Base-by-base conservation (phyloP, 2,797 vertebrate genomes). In the Peromyscus eremicus region DNA sequence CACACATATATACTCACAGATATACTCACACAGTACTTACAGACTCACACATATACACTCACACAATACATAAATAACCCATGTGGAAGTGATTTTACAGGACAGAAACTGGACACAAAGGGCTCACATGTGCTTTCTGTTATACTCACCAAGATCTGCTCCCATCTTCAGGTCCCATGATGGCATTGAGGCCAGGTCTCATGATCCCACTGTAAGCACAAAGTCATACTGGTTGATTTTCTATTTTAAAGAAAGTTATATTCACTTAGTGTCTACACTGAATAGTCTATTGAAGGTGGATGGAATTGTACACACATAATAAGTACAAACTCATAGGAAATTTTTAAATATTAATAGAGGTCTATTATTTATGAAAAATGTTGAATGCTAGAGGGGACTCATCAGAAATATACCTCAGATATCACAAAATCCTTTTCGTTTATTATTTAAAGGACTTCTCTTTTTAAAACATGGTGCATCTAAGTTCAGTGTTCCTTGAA, bases 101-200 rank as follows among this genome's bases (percentile, higher is more conserved):
- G 52, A 52, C 10, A 40, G 16, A 23, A 91, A 55, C 3, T 9
- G 7, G 34, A 40, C 55, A 94, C 73, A 32, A 57, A 85, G 75
- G 21, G 6, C 4, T 79, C 17, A 23, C 10, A 71, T 57, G 40
- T 70, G 7, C 3, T 46, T 40, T 76, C 64, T 66, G 29, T 80
- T 64, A 97, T 91, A 99, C 99, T 99, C 98, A 99, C 98, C 98
- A 98, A 96, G 99, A 99, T 98, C 99, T 99, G 73, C 99, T 99
- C 79, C 98, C 97, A 57, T 98, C 99, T 7, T 98, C 98, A 77
- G 98, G 99, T 87, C 99, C 99, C 96, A 99, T 95, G 89, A 99
- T 99, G 91, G 99, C 99, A 57, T 99, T 99, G 89, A 99, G 98
- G n/a, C 99, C 99, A 62, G 99, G 98, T 91, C 95, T 98, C 99